Conservation (phyloP, 2,113 vertebrate species). For the Sceloporus undulatus region DNA sequence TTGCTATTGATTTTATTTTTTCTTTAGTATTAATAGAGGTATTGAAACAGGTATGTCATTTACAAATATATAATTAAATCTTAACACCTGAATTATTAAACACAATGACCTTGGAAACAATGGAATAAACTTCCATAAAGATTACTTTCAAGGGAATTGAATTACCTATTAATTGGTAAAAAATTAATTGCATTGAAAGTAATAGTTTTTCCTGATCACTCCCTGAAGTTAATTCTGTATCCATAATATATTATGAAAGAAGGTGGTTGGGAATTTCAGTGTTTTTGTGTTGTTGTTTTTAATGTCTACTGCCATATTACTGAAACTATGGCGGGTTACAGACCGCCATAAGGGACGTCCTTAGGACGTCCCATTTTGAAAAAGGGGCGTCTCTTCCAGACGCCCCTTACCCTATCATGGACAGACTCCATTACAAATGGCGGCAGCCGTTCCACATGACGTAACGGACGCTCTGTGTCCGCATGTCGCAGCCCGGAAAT, state of each 20-base stretch:
- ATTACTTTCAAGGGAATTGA: neutral
- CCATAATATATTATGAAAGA: neutral
- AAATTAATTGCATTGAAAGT: neutral
- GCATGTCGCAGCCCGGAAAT: no score
- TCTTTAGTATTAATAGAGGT: constrained; percentile 98
- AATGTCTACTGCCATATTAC: neutral
- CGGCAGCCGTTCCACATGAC: no score
- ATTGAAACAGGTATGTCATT: constrained; percentile 91
- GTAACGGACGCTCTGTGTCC: no score
- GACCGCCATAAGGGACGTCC: no score
- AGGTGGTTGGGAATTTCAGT: neutral
- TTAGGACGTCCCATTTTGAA: no score
- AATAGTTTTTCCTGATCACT: neutral
- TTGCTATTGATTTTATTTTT: constrained; percentile 99
- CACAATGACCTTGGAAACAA: neutral
- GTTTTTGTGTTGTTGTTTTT: neutral
- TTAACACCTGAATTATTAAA: neutral
- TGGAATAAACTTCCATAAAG: neutral
- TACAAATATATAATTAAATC: constrained; percentile 33
- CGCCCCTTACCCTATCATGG: no score
- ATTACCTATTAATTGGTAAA: neutral
- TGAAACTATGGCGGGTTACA: no score
- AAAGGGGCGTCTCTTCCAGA: no score
- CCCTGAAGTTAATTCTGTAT: neutral
- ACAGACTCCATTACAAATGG: no score